Evolutionary conservation across 2,888 invertebrate species (phyloP).

Genomic region (Auanema freiburgensis): DNA sequence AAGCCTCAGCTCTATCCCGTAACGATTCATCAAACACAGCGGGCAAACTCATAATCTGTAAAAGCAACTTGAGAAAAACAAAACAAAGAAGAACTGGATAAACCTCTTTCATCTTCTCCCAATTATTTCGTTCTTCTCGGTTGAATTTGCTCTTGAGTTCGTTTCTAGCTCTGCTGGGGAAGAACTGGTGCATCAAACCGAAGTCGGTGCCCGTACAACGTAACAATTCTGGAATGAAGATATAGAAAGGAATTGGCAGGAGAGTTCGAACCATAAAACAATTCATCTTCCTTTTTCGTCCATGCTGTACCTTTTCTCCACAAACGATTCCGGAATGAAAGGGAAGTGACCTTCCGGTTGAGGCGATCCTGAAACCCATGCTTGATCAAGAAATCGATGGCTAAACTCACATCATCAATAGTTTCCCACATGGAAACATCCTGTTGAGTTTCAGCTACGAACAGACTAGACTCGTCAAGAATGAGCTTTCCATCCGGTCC

Average conservation of each 20-base stretch:
- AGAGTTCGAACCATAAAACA: conserved; percentile 48
- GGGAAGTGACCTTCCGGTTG: conserved; percentile 44
- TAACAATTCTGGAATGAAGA: conserved; percentile 44
- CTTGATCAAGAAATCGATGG: background rate
- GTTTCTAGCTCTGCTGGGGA: conserved; percentile 49
- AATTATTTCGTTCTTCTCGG: conserved; percentile 52
- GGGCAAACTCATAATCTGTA: conserved; percentile 23
- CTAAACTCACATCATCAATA: conserved; percentile 48
- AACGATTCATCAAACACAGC: conserved; percentile 20
- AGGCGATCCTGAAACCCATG: conserved; percentile 38
- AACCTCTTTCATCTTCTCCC: conserved; percentile 35
- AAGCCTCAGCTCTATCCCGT: conserved; percentile 9
- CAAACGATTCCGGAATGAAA: conserved; percentile 48
- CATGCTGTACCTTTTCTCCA: conserved; percentile 45
- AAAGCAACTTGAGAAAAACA: background rate
- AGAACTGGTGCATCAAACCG: conserved; percentile 59
- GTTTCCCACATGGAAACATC: conserved; percentile 44
- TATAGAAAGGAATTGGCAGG: background rate
- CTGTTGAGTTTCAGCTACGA: conserved; percentile 36
- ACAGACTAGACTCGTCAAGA: conserved; percentile 51
- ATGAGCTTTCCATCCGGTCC: conserved; percentile 49
- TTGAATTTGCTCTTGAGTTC: conserved; percentile 62
- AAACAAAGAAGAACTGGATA: background rate
- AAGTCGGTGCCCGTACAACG: conserved; percentile 59
- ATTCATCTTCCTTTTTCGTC: conserved; percentile 52